phyloP scores from a whole-genome alignment of 30 jellyfish, hydroid and myxozoan genomes.

The Phacellophora camtschatica region DNA sequence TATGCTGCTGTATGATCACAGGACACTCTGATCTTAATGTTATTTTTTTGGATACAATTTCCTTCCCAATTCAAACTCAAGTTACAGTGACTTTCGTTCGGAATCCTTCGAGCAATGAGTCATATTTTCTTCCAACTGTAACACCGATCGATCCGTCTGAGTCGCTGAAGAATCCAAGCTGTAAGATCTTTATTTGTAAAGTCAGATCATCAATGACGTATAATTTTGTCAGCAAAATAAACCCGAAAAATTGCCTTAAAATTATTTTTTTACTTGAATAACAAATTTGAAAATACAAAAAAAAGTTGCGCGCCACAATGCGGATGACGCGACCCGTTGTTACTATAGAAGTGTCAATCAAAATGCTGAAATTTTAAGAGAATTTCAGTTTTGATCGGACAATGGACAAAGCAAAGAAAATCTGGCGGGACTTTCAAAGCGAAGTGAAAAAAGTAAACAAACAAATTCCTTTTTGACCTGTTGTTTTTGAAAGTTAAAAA shows the following conservation, averaged over 20 bases:
- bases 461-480: no score
- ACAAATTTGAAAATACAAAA: slow-evolving; percentile 63
- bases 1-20: background rate
- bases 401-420: slow-evolving; percentile 60
- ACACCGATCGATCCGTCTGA: no score
- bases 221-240: slow-evolving; percentile 32
- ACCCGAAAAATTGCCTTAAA: slow-evolving; percentile 45
- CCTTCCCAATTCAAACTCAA: background rate
- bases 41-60: background rate
- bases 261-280: slow-evolving; percentile 43
- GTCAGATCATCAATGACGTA: background rate
- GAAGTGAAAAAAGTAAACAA: slow-evolving; percentile 61
- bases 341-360: slow-evolving; percentile 92
- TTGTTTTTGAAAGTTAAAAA: no score
- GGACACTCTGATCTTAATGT: background rate
- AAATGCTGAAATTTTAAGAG: slow-evolving; percentile 63
- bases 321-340: slow-evolving; percentile 99
- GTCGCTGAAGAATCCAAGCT: no score
- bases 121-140: no score
- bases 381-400: slow-evolving; percentile 69
- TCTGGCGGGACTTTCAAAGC: slow-evolving; percentile 83
- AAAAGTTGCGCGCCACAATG: slow-evolving; percentile 89
- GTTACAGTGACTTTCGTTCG: background rate
- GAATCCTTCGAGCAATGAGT: background rate
- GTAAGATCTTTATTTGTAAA: no score